Conservation (phyloP, 2,113 vertebrate genomes). For the Rattus norvegicus region GRCr8 NC_086025.1:64543001-64543500, state of each 20-base stretch:
- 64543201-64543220: not conserved
- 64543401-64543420: not conserved
- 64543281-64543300: not conserved
- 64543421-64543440: not conserved
- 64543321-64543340: not conserved
- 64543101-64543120: not conserved
- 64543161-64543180: not conserved
- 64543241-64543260: not conserved
- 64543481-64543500: not conserved
- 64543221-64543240: not conserved
- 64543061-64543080: not conserved
- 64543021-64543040: constrained; percentile 1
- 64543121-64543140: not conserved
- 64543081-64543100: not conserved
- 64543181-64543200: not conserved
- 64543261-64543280: not conserved
- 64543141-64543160: not conserved
- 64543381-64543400: not conserved
- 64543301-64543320: not conserved
- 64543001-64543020: constrained; percentile 8
- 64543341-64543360: not conserved
- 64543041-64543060: not conserved
- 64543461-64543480: not conserved
- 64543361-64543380: not conserved
- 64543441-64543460: not conserved